A percentile compares a stretch with the other conserved stretches of the same genome.
Conservation (phyloP, 30 jellyfish, hydroid and myxozoan species). For the Mastigias papua region DNA sequence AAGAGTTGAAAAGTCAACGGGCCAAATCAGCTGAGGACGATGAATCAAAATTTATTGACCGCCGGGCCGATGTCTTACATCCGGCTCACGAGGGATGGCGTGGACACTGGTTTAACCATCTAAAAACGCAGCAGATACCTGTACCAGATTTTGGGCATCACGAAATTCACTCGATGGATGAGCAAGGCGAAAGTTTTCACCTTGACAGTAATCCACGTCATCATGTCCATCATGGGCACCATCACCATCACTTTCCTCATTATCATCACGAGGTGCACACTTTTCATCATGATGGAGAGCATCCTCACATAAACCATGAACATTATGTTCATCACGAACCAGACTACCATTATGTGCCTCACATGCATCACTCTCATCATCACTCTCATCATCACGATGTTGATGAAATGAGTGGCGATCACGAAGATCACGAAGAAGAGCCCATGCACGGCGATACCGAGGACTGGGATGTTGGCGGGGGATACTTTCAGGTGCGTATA, state of each 20-base stretch:
- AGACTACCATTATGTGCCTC: constrained; percentile 39
- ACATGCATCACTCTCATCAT: constrained; percentile 35
- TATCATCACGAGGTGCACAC: constrained; percentile 74
- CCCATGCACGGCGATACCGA: constrained; percentile 77
- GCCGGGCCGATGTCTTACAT: constrained; percentile 24
- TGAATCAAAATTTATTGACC: neutral
- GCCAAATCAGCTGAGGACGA: neutral
- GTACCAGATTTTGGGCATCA: constrained; percentile 68
- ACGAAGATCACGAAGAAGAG: constrained; percentile 79
- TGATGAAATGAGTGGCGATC: constrained; percentile 66
- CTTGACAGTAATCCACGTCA: constrained; percentile 74
- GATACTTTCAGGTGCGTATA: constrained; percentile 63
- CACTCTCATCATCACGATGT: constrained; percentile 45
- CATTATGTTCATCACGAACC: constrained; percentile 72
- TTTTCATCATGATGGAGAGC: constrained; percentile 83
- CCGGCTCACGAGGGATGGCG: constrained; percentile 66
- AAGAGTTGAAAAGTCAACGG: neutral
- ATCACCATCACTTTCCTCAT: constrained; percentile 56
- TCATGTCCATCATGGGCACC: constrained; percentile 65
- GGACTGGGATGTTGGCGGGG: constrained; percentile 87
- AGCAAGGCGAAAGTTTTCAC: constrained; percentile 52
- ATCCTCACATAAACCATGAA: constrained; percentile 68
- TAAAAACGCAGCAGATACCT: constrained; percentile 35
- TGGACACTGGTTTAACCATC: constrained; percentile 17
- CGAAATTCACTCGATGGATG: constrained; percentile 57